phyloP scores from a whole-genome alignment of 2,113 vertebrate species.

The Calcarius ornatus region DNA sequence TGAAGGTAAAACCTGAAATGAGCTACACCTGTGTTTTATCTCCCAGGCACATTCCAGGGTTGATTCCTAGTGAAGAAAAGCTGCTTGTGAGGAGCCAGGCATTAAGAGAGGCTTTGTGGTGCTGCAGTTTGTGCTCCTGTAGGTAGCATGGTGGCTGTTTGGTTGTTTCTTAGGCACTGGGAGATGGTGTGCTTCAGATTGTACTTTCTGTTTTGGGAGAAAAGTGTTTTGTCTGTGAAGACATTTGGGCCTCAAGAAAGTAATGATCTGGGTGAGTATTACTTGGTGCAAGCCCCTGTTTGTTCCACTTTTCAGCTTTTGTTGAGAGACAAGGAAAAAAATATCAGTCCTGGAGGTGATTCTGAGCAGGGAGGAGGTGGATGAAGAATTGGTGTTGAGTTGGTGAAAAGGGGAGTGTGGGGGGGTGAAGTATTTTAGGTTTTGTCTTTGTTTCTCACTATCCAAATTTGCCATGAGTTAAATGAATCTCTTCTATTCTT shows the following conservation, averaged over 20 bases:
- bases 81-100: background rate
- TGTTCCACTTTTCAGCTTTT: background rate
- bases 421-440: accelerated
- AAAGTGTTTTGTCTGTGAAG: background rate
- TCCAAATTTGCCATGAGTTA: accelerated
- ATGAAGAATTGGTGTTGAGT: background rate
- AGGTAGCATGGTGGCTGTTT: accelerated
- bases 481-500: accelerated
- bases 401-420: accelerated
- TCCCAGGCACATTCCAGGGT: background rate
- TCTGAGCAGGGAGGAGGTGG: background rate
- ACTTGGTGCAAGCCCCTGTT: accelerated
- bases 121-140: accelerated
- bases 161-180: accelerated
- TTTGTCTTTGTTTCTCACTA: background rate
- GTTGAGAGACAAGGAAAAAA: accelerated
- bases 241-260: background rate
- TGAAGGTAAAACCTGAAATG: background rate
- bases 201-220: accelerated
- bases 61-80: background rate
- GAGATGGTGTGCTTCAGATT: accelerated
- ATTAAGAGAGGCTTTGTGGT: accelerated
- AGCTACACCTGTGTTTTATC: background rate
- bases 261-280: accelerated
- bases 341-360: background rate